Evolutionary conservation across 1,140 invertebrate genomes (phyloP), one percentile per base, ranked within the genome.

Genomic region (Hermatobates lingyangjiaoensis): DNA sequence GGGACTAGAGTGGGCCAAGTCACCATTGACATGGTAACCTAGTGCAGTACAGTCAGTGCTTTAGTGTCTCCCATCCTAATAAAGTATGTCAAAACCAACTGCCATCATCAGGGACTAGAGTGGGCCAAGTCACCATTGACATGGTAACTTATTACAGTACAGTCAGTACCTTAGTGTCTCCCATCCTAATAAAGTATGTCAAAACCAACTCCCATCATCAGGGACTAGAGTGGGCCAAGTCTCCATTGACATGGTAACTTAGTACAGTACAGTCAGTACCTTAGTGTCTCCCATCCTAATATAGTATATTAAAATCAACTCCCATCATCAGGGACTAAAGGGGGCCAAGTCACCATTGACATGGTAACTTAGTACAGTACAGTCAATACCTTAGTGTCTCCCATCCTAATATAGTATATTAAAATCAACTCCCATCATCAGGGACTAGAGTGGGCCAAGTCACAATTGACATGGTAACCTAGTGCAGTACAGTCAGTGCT

Each of bases 1-100:
- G 60, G 69, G 48, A 83, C 80, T 46, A 87, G 89, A 70, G 82
- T 96, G 61, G 93, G 94, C 55, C 87, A 96, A 64, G 85, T 97
- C 59, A 96, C 89, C 58, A 80, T 98, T 48, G 92, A 98, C 63
- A 92, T 92, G 89, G 87, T 89, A 65, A 63, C 63, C 58, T 47
- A 23, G 25, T 45, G n/a, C 7, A 7, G 7, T 10, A 7, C 7
- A n/a, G 30, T 10, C 7, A 34, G 7, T 10, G 30, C 7, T n/a
- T 10, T 7, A 34, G 30, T 10, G n/a, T 10, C 7, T 10, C 30
- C 7, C 7, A 34, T 34, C n/a, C n/a, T n/a, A 7, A 34, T 10
- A 34, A 10, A 34, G n/a, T 10, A 34, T 34, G n/a, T 34, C 7
- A 10, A 10, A 10, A 34, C 7, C n/a, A 34, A 34, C 30, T 34